Percentiles rank a stretch among this genome's conserved stretches.
These are phyloP conservation scores for Thryonomys swinderianus DNA, from an alignment of 2,113 vertebrate species.

Conservation along the genomic window DNA sequence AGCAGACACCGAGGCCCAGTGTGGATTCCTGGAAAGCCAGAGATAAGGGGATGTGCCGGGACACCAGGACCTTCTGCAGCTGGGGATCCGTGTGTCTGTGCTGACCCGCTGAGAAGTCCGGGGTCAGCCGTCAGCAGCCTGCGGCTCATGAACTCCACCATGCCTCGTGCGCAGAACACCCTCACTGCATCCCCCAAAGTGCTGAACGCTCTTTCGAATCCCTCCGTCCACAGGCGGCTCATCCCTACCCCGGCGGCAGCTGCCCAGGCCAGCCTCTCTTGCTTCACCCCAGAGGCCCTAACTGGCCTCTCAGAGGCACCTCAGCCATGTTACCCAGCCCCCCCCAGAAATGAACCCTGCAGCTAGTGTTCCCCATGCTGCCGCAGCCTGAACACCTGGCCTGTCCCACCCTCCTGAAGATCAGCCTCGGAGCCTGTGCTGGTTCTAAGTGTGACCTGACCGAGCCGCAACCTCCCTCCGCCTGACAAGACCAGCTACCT, in stretches of 20 bases:
- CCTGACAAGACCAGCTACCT: accelerated
- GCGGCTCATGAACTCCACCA: accelerated
- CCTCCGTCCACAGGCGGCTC: background rate
- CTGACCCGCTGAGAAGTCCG: background rate
- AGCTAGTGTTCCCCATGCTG: accelerated
- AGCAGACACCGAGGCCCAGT: background rate
- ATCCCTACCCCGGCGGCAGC: too few relatives aligned
- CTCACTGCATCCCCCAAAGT: accelerated
- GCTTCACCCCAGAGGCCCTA: background rate
- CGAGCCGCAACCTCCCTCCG: accelerated
- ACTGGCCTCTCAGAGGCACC: accelerated
- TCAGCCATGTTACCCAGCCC: accelerated
- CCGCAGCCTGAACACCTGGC: background rate
- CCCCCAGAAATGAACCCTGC: background rate
- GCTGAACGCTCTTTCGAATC: too few relatives aligned
- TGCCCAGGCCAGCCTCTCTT: accelerated
- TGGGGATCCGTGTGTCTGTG: accelerated
- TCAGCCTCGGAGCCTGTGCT: background rate
- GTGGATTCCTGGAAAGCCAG: background rate
- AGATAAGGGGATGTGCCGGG: accelerated
- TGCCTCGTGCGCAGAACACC: accelerated
- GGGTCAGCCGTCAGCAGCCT: accelerated
- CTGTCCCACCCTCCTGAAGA: background rate
- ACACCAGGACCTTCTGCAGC: accelerated
- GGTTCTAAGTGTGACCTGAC: accelerated